phyloP scores from a whole-genome alignment of 2,113 vertebrate species.

The Ifrita kowaldi region DNA sequence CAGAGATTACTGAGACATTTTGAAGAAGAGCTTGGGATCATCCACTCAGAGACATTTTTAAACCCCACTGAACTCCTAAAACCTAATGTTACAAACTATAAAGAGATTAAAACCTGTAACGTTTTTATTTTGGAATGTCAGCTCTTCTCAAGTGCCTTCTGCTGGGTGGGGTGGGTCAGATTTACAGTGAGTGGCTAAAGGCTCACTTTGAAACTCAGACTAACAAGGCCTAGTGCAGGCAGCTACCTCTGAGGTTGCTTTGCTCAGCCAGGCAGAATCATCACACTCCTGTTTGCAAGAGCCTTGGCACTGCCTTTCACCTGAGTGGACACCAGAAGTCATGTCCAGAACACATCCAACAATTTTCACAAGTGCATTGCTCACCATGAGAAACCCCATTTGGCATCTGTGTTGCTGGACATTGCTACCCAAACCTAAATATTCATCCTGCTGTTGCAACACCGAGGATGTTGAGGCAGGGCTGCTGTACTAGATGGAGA shows the following conservation, averaged over 20 bases:
- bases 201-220: background rate
- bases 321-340: background rate
- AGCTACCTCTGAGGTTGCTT: background rate
- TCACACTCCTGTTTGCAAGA: background rate
- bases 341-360: background rate
- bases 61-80: background rate
- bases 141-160: background rate
- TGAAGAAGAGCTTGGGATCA: background rate
- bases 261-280: background rate
- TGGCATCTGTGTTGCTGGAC: background rate
- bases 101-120: background rate
- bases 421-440: background rate
- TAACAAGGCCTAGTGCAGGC: background rate
- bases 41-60: background rate
- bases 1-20: background rate
- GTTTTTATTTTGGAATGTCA: background rate
- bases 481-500: background rate
- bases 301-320: background rate
- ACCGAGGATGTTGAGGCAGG: background rate
- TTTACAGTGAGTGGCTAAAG: background rate
- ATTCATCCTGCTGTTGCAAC: background rate
- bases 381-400: background rate
- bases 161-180: background rate
- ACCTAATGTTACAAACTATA: background rate
- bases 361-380: background rate